phyloP scores from a whole-genome alignment of 2,797 vertebrate species.

The Todus mexicanus region DNA sequence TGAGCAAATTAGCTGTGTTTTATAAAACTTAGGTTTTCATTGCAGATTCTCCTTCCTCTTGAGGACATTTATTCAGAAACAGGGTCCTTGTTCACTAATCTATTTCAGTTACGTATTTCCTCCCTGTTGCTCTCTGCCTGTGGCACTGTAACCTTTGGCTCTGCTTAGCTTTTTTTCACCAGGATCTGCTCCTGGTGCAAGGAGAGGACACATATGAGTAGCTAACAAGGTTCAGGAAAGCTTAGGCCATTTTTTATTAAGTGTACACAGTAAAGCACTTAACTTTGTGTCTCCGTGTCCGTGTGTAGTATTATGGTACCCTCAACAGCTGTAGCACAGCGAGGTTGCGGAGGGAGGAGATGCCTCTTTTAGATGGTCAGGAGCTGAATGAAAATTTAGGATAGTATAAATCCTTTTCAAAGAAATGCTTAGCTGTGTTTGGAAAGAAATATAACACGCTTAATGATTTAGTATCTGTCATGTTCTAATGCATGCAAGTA shows the following conservation, averaged over 20 bases:
- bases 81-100: background rate
- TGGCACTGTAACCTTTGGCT: background rate
- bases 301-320: background rate
- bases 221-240: background rate
- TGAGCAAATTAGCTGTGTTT: conserved; percentile 20
- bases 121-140: background rate
- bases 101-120: background rate
- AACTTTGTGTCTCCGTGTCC: background rate
- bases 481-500: background rate
- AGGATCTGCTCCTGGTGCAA: background rate
- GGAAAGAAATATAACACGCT: background rate
- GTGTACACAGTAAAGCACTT: background rate
- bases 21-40: background rate
- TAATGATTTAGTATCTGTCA: background rate
- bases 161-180: background rate
- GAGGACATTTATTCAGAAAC: background rate
- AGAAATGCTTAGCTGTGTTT: background rate
- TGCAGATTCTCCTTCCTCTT: background rate
- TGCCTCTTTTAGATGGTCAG: background rate
- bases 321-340: background rate
- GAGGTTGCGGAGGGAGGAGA: background rate
- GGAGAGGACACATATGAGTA: background rate
- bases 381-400: background rate
- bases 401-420: background rate
- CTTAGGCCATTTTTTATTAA: background rate